Evolutionary conservation across 2,113 vertebrate genomes (phyloP).

Genomic region (Sorex fumeus): DNA sequence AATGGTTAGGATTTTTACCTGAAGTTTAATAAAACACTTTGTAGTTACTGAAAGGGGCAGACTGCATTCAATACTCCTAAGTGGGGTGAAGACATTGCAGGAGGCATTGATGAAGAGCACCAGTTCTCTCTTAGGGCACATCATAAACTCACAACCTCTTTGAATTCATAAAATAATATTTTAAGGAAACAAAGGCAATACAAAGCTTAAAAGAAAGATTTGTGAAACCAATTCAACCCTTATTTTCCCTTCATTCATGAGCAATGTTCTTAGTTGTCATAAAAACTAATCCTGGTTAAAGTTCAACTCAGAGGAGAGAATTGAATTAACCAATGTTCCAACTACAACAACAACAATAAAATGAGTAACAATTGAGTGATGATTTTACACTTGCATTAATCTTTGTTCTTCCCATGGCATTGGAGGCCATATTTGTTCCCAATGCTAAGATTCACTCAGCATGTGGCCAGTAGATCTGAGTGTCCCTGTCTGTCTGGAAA

Average conservation of each 20-base stretch:
- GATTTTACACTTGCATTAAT: constrained; percentile 42
- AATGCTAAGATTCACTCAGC: neutral
- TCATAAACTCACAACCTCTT: neutral
- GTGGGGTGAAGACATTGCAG: neutral
- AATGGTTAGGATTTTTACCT: constrained; percentile 3
- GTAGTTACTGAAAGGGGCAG: constrained; percentile 29
- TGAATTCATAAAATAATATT: constrained; percentile 40
- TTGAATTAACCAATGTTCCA: constrained; percentile 71
- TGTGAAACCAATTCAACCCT: constrained; percentile 21
- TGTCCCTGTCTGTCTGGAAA: neutral
- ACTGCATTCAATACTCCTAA: neutral
- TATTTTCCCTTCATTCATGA: constrained; percentile 49
- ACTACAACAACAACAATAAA: constrained; percentile 48
- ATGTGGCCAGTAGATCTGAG: neutral
- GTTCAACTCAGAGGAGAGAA: constrained; percentile 70
- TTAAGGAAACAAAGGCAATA: neutral
- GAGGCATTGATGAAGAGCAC: neutral
- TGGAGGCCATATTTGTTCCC: neutral
- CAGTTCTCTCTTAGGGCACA: neutral
- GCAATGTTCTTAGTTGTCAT: constrained; percentile 35
- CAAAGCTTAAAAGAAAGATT: constrained; percentile 55
- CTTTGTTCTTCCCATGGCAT: constrained; percentile 8
- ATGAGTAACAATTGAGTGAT: constrained; percentile 44
- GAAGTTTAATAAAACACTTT: constrained; percentile 6
- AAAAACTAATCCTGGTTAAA: constrained; percentile 70